Conservation (phyloP, 2,888 invertebrate species). For the Celastrina argiolus region DNA sequence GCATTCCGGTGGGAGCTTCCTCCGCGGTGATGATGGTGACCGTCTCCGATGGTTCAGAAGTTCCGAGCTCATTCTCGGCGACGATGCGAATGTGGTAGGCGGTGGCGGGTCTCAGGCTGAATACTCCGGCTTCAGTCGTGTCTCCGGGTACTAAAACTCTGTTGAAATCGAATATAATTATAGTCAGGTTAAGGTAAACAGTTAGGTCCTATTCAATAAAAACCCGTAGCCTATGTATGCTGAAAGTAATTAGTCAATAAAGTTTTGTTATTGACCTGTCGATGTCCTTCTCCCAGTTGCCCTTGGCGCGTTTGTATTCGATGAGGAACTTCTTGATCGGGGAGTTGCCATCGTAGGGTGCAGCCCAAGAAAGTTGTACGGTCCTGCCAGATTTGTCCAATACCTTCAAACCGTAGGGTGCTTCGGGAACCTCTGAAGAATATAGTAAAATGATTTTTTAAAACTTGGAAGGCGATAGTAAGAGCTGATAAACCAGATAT, state of each 20-base stretch:
- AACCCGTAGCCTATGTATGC: background rate
- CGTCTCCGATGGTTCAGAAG: constrained; percentile 94
- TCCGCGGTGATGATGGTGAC: constrained; percentile 97
- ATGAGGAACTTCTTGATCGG: constrained; percentile 93
- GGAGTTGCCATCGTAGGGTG: constrained; percentile 94
- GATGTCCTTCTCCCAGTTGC: constrained; percentile 85
- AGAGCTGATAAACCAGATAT: too few relatives aligned
- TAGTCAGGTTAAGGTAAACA: background rate
- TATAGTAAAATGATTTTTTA: too few relatives aligned
- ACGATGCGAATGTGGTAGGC: constrained; percentile 95
- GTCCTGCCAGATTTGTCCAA: constrained; percentile 93
- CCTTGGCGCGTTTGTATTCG: constrained; percentile 92
- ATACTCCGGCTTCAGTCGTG: constrained; percentile 92
- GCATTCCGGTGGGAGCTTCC: constrained; percentile 91
- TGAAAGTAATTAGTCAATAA: too few relatives aligned
- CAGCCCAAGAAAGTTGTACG: constrained; percentile 94
- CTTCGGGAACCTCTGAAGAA: constrained; percentile 88
- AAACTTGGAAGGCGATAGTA: too few relatives aligned
- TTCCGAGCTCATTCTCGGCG: constrained; percentile 95
- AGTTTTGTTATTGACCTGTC: constrained; percentile 70
- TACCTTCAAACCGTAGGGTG: constrained; percentile 92
- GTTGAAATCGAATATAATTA: constrained; percentile 18
- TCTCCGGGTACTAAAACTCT: constrained; percentile 93
- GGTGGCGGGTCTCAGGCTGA: constrained; percentile 92
- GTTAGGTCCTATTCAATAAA: background rate